Evolutionary conservation across 1,140 invertebrate species (phyloP), one percentile per base, ranked within the genome.

Genomic region (Arctopsyche grandis): DNA sequence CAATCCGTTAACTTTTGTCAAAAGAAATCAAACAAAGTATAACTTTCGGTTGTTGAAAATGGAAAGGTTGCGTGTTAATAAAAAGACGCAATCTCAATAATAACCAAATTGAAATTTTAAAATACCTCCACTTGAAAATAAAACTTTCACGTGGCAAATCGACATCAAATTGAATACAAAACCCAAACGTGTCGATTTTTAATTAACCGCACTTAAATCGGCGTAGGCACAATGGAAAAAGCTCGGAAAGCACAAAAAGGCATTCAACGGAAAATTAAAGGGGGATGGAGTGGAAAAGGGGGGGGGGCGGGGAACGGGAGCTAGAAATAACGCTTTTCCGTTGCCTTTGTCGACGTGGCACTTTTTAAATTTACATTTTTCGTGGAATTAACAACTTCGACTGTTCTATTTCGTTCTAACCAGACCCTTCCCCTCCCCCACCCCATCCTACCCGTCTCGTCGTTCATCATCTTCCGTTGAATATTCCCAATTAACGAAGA

Each of bases 401-500:
- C 16, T 52, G 48, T 52, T 14, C 48, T 12, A 1, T 3, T 12
- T 52, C 29, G 29, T 38, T 38, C 29, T 38, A 4, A 1, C 29
- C 29, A 7, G 7, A 38, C 29, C 29, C 29, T 7, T 4, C 29
- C 29, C 29, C 3, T 7, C 29, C 29, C 1, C 29, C 29, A 1
- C 29, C 29, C 29, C 29, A 38, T 4, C 29, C 29, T 38, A 1
- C 29, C 29, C 29, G 7, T 38, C 29, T 52, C 3, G 48, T 16
- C 48, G 48, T 52, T 52, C 48, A 52, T 52, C 16, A 52, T 29
- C 26, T 29, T 66, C 60, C n/a, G 69, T 43, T 43, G 69, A 70
- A 70, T 70, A 70, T 70, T 70, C 69, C 29, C 38, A 70, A 70
- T 70, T 70, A 70, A 29, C 69, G 29, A 12, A 9, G 48, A 52